Base-by-base conservation (phyloP, 1,140 invertebrate genomes). In the Sesamia nonagrioides region DNA sequence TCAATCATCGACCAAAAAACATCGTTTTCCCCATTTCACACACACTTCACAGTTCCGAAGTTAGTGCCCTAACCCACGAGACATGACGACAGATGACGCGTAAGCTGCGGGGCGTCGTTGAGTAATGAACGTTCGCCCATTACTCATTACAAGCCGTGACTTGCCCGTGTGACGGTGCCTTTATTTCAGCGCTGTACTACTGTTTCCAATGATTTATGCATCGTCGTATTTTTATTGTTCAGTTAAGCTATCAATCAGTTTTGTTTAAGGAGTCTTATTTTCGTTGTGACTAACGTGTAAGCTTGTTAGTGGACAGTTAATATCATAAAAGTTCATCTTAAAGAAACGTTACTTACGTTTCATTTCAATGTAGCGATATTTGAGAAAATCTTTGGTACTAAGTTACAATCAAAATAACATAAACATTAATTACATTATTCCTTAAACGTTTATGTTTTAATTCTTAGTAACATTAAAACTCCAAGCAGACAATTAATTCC, bases 101-200 rank as follows among this genome's bases (percentile, higher is more conserved):
- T 88, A 86, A 90, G 84, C 84, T 87, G 77, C 80, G 74, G 82
- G 86, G 84, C 84, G 86, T 83, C 85, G 84, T 63, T 91, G 90
- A 91, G 85, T 89, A 91, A 91, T 92, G 86, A 88, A 83, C 82
- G 79, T 50, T 76, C 78, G 73, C 79, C 87, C 86, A 90, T 92
- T 89, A 91, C 90, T 92, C 91, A 92, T 91, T 91, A 89, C 84
- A 33, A 50, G 68, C 76, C 78, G 86, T 88, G 86, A 87, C 85
- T 88, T 80, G 80, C 79, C 66, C 78, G 80, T 80, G 83, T 80
- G 81, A 82, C 82, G 76, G 54, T 60, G 74, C 80, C 80, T 84
- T 88, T 86, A 87, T 87, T 88, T 87, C 82, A 86, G 75, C 80
- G 78, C 68, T 58, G 45, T 42, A 85, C 82, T 85, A 84, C 84